These are phyloP conservation scores for Anguilla rostrata DNA, from an alignment of 2,113 vertebrate species.

Conservation along the genomic window DNA sequence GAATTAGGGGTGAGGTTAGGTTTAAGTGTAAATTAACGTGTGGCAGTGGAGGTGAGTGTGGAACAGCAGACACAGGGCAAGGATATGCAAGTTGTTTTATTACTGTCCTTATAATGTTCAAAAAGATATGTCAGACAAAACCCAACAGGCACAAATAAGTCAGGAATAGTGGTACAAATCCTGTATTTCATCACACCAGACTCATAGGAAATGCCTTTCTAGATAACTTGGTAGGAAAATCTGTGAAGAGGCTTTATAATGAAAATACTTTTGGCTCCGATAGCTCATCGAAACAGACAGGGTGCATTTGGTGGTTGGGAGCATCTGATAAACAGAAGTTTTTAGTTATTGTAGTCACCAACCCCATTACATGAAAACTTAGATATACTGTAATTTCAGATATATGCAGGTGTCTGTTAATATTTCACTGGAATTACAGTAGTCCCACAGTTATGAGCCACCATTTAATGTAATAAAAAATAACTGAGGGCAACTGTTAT, in stretches of 20 bases:
- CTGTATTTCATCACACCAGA: neutral
- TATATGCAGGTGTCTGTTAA: neutral
- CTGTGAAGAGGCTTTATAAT: neutral
- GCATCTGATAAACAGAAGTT: neutral
- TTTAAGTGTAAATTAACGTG: no score
- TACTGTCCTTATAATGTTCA: neutral
- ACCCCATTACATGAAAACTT: neutral
- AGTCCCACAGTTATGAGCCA: neutral
- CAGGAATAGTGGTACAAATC: neutral
- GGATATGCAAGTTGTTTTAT: slow-evolving; percentile 3
- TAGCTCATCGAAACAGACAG: neutral
- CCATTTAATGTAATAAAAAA: neutral
- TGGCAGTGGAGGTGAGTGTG: neutral
- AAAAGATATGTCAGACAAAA: neutral
- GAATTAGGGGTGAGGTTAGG: no score
- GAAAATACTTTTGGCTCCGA: neutral
- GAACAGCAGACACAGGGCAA: neutral
- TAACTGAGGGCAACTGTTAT: neutral
- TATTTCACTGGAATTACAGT: neutral
- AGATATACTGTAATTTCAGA: neutral
- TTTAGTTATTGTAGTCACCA: neutral
- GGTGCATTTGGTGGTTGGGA: neutral
- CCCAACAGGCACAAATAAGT: neutral
- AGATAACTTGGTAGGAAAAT: neutral
- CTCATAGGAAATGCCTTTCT: neutral